Evolutionary conservation across 2,797 vertebrate species (phyloP).

Genomic region (Sebastes minor): DNA sequence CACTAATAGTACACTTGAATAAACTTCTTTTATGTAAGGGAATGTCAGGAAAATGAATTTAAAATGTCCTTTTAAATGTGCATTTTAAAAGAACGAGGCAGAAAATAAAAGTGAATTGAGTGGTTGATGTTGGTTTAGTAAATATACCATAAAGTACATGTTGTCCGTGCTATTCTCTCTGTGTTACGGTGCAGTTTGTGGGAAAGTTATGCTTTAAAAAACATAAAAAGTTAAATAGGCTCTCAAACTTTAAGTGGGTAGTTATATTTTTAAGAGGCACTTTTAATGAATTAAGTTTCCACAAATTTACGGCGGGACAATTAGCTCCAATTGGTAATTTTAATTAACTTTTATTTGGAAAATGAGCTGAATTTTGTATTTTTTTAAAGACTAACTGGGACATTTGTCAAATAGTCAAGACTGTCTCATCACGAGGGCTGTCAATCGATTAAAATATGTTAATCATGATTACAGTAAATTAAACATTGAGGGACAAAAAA

Average conservation of each 20-base stretch:
- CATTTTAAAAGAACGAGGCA: background rate
- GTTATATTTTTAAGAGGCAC: background rate
- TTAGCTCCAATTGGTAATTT: background rate
- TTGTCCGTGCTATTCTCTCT: background rate
- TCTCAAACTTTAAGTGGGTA: background rate
- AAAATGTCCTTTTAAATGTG: fast-evolving
- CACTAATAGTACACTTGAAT: no score
- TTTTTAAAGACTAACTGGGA: background rate
- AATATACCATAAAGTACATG: no score
- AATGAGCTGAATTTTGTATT: background rate
- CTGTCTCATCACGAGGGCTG: background rate
- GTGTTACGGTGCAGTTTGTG: background rate
- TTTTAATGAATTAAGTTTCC: background rate
- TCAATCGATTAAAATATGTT: no score
- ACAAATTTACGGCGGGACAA: background rate
- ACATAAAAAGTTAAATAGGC: background rate
- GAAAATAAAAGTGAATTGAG: background rate
- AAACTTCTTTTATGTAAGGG: no score
- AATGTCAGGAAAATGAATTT: no score
- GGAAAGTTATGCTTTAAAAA: background rate
- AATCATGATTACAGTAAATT: background rate
- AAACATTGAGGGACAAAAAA: background rate
- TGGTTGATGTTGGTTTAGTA: background rate
- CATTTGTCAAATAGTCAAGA: no score
- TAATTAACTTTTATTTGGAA: background rate